Base-by-base conservation (phyloP, 2,113 vertebrate genomes). In the Gallinago paraguaiae region DNA sequence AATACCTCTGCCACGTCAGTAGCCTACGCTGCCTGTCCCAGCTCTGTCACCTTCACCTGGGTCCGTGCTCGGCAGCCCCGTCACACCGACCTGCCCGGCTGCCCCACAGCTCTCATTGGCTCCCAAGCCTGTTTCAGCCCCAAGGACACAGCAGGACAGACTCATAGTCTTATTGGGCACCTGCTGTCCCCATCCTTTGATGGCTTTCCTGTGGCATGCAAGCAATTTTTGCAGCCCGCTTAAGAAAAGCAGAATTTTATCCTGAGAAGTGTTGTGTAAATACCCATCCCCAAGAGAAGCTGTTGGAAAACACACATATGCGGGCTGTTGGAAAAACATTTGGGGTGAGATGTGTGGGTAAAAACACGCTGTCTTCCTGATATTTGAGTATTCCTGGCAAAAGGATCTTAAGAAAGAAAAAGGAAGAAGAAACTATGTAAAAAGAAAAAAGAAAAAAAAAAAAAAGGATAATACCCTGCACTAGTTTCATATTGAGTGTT, bases 51-150 rank as follows among this genome's bases (percentile, higher is more conserved):
- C 63, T 60, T 51, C 18, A 2, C 11, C 41, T 69, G 45, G 6
- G 16, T 60, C 57, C 0, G 0, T 61, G 54, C 39, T 48, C 9
- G 0, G 54, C 68, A 69, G 0, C 3, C 13, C 19, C 11, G 1
- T 28, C 9, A 4, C 54, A 7, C 35, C 13, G 35, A 35, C 17
- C 35, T 57, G 33, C 75, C 23, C 23, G 0, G 41, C 31, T 46
- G 43, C 48, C 17, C 2, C 86, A 35, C 13, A 56, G 1, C 48
- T 68, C 43, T 67, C 16, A 2, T 27, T 45, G 1, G 3, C 74
- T 78, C 78, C 70, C 51, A 23, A 41, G n/a, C 0, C 1, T 50
- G 17, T 31, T 75, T 82, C 57, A 80, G 35, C 39, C 35, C 46
- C 3, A 5, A 71, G 53, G 39, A 65, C 0, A 0, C 7, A 6